Percentiles rank a stretch among this genome's conserved stretches.
Evolutionary conservation across 2,113 vertebrate genomes (phyloP).

Genomic region (Myotis yumanensis): DNA sequence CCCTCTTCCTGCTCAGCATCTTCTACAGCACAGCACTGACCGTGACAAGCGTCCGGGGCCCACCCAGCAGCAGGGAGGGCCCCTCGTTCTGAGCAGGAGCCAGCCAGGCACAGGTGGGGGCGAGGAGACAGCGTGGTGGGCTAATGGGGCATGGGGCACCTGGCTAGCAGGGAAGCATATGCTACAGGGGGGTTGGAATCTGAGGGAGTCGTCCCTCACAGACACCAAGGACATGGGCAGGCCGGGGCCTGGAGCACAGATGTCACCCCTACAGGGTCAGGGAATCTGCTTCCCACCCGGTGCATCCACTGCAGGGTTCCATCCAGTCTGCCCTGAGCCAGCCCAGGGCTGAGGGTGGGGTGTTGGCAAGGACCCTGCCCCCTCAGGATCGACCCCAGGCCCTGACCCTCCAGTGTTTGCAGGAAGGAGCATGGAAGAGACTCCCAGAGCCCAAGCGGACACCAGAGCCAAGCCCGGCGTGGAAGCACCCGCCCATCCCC

Average conservation of each 20-base stretch:
- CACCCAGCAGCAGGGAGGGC: background rate
- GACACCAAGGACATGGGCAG: background rate
- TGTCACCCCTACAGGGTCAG: background rate
- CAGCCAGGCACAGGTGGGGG: background rate
- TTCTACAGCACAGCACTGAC: conserved; percentile 89
- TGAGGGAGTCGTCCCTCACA: background rate
- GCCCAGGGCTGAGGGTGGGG: too few relatives aligned
- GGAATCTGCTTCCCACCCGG: background rate
- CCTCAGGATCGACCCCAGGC: background rate
- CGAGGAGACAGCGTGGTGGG: background rate
- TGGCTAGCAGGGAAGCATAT: background rate
- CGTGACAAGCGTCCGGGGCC: conserved; percentile 81
- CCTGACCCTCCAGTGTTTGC: background rate
- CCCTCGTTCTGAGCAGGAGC: conserved; percentile 53
- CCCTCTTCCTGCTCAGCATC: conserved; percentile 90
- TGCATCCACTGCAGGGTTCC: background rate
- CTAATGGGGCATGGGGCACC: accelerated
- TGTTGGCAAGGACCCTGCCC: background rate
- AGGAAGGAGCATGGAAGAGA: background rate
- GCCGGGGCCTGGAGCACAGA: accelerated
- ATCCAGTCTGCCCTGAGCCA: background rate
- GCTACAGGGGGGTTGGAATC: background rate
- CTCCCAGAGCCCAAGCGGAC: background rate
- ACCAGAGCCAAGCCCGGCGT: background rate
- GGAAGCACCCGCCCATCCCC: background rate